Conservation (phyloP, 2,888 invertebrate genomes). For the Bellardia pandia region DNA sequence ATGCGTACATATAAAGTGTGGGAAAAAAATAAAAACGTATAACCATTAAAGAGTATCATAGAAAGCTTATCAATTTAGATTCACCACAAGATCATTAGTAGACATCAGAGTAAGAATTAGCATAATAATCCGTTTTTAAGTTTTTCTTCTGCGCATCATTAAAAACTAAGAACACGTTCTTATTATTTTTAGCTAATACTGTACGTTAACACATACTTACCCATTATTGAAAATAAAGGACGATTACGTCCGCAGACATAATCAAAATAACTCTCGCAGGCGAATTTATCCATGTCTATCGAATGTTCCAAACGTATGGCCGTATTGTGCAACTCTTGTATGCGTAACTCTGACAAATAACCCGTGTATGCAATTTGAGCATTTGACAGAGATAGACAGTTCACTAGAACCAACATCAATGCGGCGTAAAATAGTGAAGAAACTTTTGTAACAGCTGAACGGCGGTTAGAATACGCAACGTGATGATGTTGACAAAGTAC, state of each 20-base stretch:
- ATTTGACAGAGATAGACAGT: constrained; percentile 41
- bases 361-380: constrained; percentile 78
- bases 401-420: constrained; percentile 33
- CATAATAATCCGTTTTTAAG: no score
- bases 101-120: no score
- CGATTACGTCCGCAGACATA: constrained; percentile 81
- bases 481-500: constrained; percentile 66
- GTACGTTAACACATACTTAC: constrained; percentile 70
- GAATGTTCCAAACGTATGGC: constrained; percentile 79
- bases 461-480: constrained; percentile 55
- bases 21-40: no score
- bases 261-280: constrained; percentile 81
- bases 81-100: no score
- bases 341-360: constrained; percentile 79
- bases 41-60: no score
- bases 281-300: constrained; percentile 78
- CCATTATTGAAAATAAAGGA: constrained; percentile 81
- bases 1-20: no score
- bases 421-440: constrained; percentile 61
- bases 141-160: no score
- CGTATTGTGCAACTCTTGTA: constrained; percentile 78
- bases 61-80: no score
- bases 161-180: no score
- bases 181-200: no score
- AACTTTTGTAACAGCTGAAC: constrained; percentile 65